Conservation (phyloP, 1,140 invertebrate species). For the Ips typographus region DNA sequence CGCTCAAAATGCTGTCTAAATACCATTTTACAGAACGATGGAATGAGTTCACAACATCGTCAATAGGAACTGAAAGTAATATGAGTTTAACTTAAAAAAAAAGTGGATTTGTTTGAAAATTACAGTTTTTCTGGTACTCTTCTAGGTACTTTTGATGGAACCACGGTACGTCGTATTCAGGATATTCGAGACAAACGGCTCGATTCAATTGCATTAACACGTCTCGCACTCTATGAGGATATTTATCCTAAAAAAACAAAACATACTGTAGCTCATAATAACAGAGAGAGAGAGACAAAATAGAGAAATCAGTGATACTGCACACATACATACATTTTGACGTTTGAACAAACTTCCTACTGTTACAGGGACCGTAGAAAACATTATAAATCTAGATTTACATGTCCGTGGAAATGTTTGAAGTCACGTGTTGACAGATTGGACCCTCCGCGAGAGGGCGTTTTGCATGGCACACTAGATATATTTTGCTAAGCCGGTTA, state of each 20-base stretch:
- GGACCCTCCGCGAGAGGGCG: no score
- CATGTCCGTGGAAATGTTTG: no score
- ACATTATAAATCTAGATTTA: no score
- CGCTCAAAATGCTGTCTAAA: constrained; percentile 35
- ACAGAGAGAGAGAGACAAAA: no score
- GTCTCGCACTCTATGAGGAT: constrained; percentile 56
- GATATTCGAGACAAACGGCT: constrained; percentile 63
- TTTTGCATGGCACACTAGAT: no score
- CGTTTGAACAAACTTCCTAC: no score
- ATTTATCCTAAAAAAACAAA: constrained; percentile 51
- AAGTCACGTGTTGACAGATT: no score
- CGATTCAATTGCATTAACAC: constrained; percentile 64
- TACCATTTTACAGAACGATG: constrained; percentile 36
- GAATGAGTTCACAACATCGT: constrained; percentile 14
- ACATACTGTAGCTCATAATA: background rate
- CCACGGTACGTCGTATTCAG: constrained; percentile 63
- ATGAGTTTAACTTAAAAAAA: background rate
- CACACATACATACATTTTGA: no score
- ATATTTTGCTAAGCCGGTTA: no score
- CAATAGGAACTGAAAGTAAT: constrained; percentile 33
- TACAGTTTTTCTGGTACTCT: constrained; percentile 44
- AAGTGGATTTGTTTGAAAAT: background rate
- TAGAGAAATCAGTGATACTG: no score
- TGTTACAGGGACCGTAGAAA: no score
- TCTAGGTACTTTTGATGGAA: constrained; percentile 65